phyloP scores from a whole-genome alignment of 2,888 invertebrate genomes.

The Macaria liturata region DNA sequence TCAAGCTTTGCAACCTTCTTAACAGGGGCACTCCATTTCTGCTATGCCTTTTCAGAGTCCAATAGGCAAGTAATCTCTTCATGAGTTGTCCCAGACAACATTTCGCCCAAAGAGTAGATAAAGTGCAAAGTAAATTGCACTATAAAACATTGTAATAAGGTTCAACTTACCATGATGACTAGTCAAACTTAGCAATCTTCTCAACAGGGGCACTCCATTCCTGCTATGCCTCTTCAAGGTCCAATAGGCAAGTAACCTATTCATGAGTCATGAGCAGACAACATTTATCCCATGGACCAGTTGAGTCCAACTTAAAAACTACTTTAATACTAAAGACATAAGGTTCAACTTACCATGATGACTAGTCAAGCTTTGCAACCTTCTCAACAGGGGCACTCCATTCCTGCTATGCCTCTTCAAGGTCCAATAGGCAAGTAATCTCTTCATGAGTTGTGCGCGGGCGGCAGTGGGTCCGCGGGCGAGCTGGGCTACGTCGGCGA shows the following conservation, averaged over 20 bases:
- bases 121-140: too few species aligned
- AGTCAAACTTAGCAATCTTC: background rate
- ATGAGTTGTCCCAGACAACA: background rate
- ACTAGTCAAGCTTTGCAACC: constrained; percentile 73
- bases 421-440: constrained; percentile 98
- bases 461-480: constrained; percentile 86
- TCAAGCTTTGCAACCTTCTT: background rate
- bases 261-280: constrained; percentile 86
- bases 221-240: too few species aligned
- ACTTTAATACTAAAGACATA: too few species aligned
- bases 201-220: too few species aligned
- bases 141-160: background rate
- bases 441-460: constrained; percentile 92
- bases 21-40: too few species aligned
- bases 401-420: constrained; percentile 96
- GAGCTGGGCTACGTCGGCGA: constrained; percentile 92
- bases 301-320: too few species aligned
- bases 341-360: constrained; percentile 47
- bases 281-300: too few species aligned
- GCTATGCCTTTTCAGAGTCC: too few species aligned
- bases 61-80: too few species aligned
- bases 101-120: too few species aligned
- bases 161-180: constrained; percentile 14
- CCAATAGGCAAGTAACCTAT: constrained; percentile 80
- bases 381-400: constrained; percentile 95